Percentiles rank a stretch among this genome's conserved stretches.
Evolutionary conservation across 2,797 vertebrate genomes (phyloP).

Genomic region (Protonibea diacanthus): DNA sequence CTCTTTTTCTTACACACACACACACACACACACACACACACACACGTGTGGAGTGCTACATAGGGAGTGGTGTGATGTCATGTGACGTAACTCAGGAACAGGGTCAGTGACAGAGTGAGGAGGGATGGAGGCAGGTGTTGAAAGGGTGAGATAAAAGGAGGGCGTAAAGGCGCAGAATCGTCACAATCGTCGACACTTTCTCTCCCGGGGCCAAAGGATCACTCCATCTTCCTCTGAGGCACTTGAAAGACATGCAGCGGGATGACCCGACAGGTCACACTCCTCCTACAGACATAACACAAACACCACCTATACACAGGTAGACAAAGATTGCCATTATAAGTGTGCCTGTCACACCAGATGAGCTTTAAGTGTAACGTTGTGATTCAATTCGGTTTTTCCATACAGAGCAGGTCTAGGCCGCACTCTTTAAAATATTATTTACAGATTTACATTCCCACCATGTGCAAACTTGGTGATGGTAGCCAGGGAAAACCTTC

Average conservation of each 20-base stretch:
- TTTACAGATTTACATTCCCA: no score
- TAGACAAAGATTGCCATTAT: slow-evolving; percentile 23
- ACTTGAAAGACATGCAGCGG: slow-evolving; percentile 48
- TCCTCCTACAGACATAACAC: neutral
- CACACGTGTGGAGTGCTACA: neutral
- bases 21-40: neutral
- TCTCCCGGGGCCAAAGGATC: slow-evolving; percentile 35
- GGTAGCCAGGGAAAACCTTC: no score
- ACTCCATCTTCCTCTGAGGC: slow-evolving; percentile 40
- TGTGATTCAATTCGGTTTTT: slow-evolving; percentile 4
- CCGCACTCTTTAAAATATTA: no score
- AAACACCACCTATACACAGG: neutral
- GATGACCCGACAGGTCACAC: slow-evolving; percentile 9
- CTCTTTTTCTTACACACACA: slow-evolving; percentile 7
- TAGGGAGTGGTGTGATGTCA: slow-evolving; percentile 13
- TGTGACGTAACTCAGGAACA: slow-evolving; percentile 44
- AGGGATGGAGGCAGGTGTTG: slow-evolving; percentile 30
- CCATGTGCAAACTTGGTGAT: no score
- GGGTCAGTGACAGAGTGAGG: slow-evolving; percentile 31
- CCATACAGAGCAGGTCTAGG: no score
- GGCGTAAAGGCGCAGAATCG: slow-evolving; percentile 39
- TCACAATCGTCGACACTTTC: slow-evolving; percentile 34
- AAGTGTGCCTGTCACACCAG: slow-evolving; percentile 12
- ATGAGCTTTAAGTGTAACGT: slow-evolving; percentile 8
- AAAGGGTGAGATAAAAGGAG: slow-evolving; percentile 50